Evolutionary conservation across 2,113 vertebrate genomes (phyloP).

Genomic region (Lanius collurio): DNA sequence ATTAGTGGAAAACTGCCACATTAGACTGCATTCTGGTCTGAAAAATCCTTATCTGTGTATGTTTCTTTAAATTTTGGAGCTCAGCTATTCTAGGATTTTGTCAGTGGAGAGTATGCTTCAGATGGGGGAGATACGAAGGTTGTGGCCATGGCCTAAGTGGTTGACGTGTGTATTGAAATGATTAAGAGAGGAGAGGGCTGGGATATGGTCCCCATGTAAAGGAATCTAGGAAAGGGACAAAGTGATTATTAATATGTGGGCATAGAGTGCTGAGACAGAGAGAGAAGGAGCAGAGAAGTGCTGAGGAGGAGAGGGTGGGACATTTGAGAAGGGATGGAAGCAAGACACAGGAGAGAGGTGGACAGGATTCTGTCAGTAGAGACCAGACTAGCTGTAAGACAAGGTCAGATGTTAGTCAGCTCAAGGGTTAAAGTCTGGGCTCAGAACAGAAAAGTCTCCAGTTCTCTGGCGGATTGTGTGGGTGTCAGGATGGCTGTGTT

Average conservation of each 20-base stretch:
- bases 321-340: not conserved
- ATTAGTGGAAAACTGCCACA: not conserved
- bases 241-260: not conserved
- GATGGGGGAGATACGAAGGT: rapidly evolving
- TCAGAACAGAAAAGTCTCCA: not conserved
- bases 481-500: not conserved
- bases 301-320: not conserved
- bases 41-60: not conserved
- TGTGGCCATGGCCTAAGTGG: not conserved
- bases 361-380: not conserved
- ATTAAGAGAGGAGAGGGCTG: not conserved
- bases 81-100: not conserved
- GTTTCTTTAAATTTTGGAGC: not conserved
- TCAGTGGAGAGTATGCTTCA: not conserved
- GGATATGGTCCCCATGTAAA: not conserved
- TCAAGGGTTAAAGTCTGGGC: not conserved
- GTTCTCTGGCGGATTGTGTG: not conserved
- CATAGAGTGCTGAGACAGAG: not conserved
- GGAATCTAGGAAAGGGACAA: not conserved
- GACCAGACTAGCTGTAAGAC: not conserved
- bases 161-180: not conserved
- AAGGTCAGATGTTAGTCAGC: not conserved
- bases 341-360: no score
- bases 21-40: not conserved
- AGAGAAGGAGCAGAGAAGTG: not conserved